Percentiles rank a stretch among this genome's conserved stretches.
These are phyloP conservation scores for Drosophila teissieri DNA, from an alignment of 1,140 invertebrate genomes.

Conservation along the genomic window DNA sequence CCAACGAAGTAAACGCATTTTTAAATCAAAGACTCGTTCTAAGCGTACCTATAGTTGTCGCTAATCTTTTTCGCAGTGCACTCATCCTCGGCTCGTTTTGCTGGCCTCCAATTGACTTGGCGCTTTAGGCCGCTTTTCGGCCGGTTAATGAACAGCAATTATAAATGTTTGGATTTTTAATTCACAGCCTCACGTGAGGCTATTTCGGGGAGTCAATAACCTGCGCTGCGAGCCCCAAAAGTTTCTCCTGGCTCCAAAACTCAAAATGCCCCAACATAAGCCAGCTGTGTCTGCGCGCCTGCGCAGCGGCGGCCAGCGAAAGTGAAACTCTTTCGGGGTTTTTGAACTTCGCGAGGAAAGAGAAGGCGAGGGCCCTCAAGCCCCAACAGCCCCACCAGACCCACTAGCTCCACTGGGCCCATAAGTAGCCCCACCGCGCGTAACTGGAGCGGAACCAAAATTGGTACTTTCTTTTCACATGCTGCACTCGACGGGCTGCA, in stretches of 20 bases:
- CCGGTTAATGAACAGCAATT: slow-evolving; percentile 17
- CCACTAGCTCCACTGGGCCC: no score
- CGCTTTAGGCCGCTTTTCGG: slow-evolving; percentile 9
- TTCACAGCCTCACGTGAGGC: slow-evolving; percentile 34
- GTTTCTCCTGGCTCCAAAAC: slow-evolving; percentile 58
- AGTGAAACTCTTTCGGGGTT: slow-evolving; percentile 74
- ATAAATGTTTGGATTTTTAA: slow-evolving; percentile 1
- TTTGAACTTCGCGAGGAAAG: slow-evolving; percentile 60
- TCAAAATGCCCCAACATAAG: background rate
- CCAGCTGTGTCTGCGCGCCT: slow-evolving; percentile 31
- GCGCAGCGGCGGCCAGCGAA: slow-evolving; percentile 69
- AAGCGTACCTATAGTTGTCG: no score
- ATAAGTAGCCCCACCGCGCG: slow-evolving; percentile 22
- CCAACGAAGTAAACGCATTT: no score
- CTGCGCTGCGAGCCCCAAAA: slow-evolving; percentile 34
- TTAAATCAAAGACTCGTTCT: background rate
- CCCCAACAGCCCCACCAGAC: no score
- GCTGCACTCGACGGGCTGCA: slow-evolving; percentile 39
- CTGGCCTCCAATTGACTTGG: slow-evolving; percentile 11
- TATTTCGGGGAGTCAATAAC: slow-evolving; percentile 40
- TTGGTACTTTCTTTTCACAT: slow-evolving; percentile 80
- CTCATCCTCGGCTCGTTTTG: slow-evolving; percentile 1
- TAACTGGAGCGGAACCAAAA: slow-evolving; percentile 78
- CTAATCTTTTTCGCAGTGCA: background rate
- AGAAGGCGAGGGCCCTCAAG: background rate